Evolutionary conservation across 1,140 invertebrate genomes (phyloP).

Genomic region (Condylostylus longicornis): DNA sequence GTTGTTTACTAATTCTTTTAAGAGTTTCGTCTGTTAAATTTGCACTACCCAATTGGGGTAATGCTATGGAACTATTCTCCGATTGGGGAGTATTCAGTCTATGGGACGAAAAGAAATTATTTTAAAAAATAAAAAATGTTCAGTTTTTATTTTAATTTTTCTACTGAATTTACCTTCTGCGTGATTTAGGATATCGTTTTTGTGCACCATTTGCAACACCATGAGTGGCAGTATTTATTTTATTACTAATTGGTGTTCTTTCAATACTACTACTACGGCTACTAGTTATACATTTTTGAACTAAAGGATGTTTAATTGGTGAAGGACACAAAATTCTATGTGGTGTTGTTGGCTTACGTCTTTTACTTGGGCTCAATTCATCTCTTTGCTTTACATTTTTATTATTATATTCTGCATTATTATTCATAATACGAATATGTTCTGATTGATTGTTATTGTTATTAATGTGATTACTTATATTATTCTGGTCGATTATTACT

Average conservation of each 20-base stretch:
- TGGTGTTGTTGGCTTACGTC: slow-evolving; percentile 28
- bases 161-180: slow-evolving; percentile 29
- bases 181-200: slow-evolving; percentile 8
- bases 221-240: not conserved
- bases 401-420: too few relatives aligned
- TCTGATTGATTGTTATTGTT: slow-evolving; percentile 6
- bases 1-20: slow-evolving; percentile 2
- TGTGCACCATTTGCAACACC: not conserved
- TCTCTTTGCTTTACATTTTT: too few relatives aligned
- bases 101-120: slow-evolving; percentile 2
- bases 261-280: not conserved
- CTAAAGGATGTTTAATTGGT: slow-evolving; percentile 17
- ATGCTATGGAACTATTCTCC: slow-evolving; percentile 5
- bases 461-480: slow-evolving; percentile 6
- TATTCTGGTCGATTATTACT: slow-evolving; percentile 17
- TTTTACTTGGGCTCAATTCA: not conserved
- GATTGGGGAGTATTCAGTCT: slow-evolving; percentile 6
- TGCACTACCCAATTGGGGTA: slow-evolving; percentile 1
- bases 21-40: not conserved
- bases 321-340: slow-evolving; percentile 31
- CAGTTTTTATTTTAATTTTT: slow-evolving; percentile 19
- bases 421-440: too few relatives aligned
- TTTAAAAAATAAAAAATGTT: not conserved
- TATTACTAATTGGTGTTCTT: not conserved
- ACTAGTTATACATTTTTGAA: slow-evolving; percentile 1